A percentile compares a stretch with the other conserved stretches of the same genome.
These are phyloP conservation scores for Scartelaos histophorus DNA, from an alignment of 2,113 vertebrate genomes.

Conservation along the genomic window DNA sequence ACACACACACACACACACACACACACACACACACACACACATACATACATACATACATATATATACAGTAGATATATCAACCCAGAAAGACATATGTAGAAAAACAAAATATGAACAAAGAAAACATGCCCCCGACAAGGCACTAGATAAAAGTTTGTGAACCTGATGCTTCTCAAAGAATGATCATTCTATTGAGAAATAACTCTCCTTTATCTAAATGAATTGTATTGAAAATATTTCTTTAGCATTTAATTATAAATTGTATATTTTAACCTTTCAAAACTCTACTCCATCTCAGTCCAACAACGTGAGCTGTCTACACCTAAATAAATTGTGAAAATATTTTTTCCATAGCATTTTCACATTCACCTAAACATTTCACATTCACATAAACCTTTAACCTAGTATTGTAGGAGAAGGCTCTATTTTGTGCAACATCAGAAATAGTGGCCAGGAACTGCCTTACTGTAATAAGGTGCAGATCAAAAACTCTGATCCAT, in stretches of 20 bases:
- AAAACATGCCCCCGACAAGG: background rate
- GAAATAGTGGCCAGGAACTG: background rate
- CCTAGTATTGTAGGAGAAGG: background rate
- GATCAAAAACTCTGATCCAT: constrained; percentile 17
- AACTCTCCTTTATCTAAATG: too few relatives aligned
- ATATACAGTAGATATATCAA: background rate
- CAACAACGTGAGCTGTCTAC: background rate
- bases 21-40: too few relatives aligned
- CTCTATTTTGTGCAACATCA: constrained; percentile 31
- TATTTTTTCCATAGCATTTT: background rate
- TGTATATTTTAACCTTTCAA: too few relatives aligned
- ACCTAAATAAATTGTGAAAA: background rate
- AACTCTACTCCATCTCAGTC: background rate
- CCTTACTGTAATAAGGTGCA: constrained; percentile 11
- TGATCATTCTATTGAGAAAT: too few relatives aligned
- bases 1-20: too few relatives aligned
- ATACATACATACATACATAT: too few relatives aligned
- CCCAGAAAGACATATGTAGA: background rate
- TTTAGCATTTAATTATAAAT: too few relatives aligned
- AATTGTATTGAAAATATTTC: too few relatives aligned
- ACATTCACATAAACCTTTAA: background rate
- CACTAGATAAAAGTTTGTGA: too few relatives aligned
- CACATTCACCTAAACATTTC: background rate
- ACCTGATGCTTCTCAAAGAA: too few relatives aligned
- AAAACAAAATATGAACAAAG: background rate